phyloP scores from a whole-genome alignment of 2,113 vertebrate genomes.

The Dasypus novemcinctus region DNA sequence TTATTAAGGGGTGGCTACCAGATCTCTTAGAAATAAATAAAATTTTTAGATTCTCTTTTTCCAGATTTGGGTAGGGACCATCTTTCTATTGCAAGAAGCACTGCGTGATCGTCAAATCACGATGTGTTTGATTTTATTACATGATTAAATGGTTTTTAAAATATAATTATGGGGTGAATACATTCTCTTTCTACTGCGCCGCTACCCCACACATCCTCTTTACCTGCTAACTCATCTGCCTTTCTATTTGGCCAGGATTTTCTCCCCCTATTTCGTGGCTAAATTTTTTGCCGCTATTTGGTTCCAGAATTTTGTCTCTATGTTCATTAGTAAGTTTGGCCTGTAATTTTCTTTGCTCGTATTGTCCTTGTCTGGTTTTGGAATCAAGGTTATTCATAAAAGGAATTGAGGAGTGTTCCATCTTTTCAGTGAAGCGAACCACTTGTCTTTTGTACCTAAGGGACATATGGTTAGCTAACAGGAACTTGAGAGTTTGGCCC shows the following conservation, averaged over 20 bases:
- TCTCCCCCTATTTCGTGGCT: neutral
- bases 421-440: conserved; percentile 17
- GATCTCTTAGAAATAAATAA: neutral
- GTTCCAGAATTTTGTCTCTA: no score
- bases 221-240: neutral
- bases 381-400: neutral
- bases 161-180: neutral
- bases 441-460: conserved; percentile 36
- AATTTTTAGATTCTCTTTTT: neutral
- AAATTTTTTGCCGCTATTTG: neutral
- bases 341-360: no score
- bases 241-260: neutral
- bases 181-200: no score
- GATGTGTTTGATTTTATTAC: neutral
- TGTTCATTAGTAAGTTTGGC: no score
- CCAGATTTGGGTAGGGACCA: neutral
- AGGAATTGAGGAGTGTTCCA: neutral
- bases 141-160: neutral
- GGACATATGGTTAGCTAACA: neutral
- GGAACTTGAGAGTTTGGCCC: conserved; percentile 53
- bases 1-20: neutral
- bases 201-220: neutral
- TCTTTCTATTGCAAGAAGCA: neutral
- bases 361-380: neutral
- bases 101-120: neutral